Evolutionary conservation across 1,140 invertebrate genomes (phyloP), one percentile per base, ranked within the genome.

Genomic region (Aphis craccivora): DNA sequence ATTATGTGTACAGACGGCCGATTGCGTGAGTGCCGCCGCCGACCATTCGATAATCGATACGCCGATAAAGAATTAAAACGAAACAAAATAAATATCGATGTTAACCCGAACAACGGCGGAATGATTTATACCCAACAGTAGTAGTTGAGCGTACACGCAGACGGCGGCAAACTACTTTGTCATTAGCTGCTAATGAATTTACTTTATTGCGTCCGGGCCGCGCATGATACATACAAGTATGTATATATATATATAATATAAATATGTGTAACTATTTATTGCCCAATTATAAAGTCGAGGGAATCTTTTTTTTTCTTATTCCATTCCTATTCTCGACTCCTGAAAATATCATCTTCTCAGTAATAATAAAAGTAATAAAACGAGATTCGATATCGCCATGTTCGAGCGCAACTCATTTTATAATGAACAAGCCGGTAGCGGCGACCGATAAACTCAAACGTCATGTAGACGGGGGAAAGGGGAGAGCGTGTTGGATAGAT

Each of bases 151-250:
- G 67, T 51, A 40, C 48, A 30, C 5, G 43, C 37, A 37, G 89
- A 30, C 67, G 91, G 91, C 91, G 91, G 91, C 91, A 93, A 93
- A 93, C 91, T 93, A 93, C 91, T 93, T 93, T 93, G 91, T 93
- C 91, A 93, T 93, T 93, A 93, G 91, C 48, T 93, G 91, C 91
- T 93, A 93, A 93, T 93, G 91, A 93, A 93, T 93, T 93, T 93
- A 93, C 91, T 93, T 93, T 93, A 93, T 93, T 93, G 91, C 91
- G 91, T 93, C 91, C 81, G 91, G 91, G n/a, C 25, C 91, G 48
- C 30, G 55, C 89, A 90, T 37, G 89, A 43, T 30, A 51, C 25
- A 30, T 67, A 67, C 53, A 6, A 7, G 23, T 25, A 30, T 45
- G 18, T 83, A 83, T 18, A 35, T 87, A 48, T 86, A 51, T 90